Conservation (phyloP, 2,888 invertebrate genomes). For the Heliconius hortense region DNA sequence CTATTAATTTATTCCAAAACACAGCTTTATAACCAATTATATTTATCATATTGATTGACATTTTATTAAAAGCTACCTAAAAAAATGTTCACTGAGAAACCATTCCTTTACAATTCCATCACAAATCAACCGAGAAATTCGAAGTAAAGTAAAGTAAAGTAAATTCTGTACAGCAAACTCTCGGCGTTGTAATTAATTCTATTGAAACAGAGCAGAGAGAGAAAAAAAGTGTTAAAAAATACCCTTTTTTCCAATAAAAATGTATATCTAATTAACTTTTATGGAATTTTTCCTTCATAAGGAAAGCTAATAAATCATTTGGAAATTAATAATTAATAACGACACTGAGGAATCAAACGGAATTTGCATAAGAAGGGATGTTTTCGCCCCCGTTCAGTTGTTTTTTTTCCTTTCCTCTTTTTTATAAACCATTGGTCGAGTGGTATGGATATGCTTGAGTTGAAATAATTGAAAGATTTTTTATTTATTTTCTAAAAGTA, state of each 20-base stretch:
- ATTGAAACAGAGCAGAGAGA: conserved; percentile 19
- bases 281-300: conserved; percentile 53
- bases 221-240: conserved; percentile 32
- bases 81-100: not conserved
- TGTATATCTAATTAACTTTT: conserved; percentile 67
- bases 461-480: too few species aligned
- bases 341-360: conserved; percentile 26
- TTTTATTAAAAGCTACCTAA: not conserved
- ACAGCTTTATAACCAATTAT: not conserved
- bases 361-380: conserved; percentile 39
- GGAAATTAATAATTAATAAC: conserved; percentile 71
- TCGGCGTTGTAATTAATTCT: conserved; percentile 27
- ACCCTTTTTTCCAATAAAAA: conserved; percentile 69
- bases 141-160: conserved; percentile 1
- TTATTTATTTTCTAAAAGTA: too few species aligned
- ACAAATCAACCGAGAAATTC: conserved; percentile 23
- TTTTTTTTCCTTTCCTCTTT: conserved; percentile 15
- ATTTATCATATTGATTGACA: not conserved
- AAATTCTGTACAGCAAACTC: conserved; percentile 11
- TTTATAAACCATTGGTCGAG: conserved; percentile 1
- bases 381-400: conserved; percentile 16
- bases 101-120: not conserved
- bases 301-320: conserved; percentile 70
- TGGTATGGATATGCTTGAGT: conserved; percentile 11
- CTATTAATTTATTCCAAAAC: not conserved